phyloP scores from a whole-genome alignment of 2,113 vertebrate species.

The Barbus barbus region DNA sequence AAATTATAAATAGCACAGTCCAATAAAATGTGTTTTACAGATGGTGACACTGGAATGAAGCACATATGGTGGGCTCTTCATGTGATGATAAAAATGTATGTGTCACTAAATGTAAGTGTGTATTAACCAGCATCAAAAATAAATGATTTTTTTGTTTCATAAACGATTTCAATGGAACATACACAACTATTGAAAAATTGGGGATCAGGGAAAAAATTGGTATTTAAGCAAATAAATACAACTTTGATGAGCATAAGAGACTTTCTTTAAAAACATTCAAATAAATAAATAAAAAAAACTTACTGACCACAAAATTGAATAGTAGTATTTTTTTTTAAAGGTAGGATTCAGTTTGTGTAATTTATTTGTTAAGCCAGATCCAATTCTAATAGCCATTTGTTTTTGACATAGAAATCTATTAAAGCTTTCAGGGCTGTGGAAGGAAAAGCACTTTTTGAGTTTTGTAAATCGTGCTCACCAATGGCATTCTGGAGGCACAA shows the following conservation, averaged over 20 bases:
- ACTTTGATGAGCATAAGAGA: background rate
- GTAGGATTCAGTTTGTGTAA: background rate
- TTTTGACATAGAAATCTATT: background rate
- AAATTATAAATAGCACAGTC: background rate
- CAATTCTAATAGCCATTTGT: background rate
- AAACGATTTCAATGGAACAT: background rate
- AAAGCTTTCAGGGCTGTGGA: background rate
- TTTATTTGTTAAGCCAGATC: background rate
- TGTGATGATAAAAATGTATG: background rate
- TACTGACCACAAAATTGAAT: background rate
- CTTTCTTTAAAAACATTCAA: background rate
- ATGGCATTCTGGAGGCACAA: slow-evolving; percentile 96
- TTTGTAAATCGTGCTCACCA: slow-evolving; percentile 79
- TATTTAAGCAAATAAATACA: background rate
- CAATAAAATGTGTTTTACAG: background rate
- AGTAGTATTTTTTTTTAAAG: background rate
- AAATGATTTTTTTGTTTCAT: background rate
- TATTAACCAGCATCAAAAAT: background rate
- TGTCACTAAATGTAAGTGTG: background rate
- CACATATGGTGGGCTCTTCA: background rate
- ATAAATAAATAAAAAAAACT: too few relatives aligned
- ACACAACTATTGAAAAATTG: background rate
- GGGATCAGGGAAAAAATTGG: background rate
- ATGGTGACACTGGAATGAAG: background rate
- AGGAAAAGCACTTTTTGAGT: background rate